phyloP scores from a whole-genome alignment of 2,797 vertebrate genomes.

The Spinibarbus caldwelli region DNA sequence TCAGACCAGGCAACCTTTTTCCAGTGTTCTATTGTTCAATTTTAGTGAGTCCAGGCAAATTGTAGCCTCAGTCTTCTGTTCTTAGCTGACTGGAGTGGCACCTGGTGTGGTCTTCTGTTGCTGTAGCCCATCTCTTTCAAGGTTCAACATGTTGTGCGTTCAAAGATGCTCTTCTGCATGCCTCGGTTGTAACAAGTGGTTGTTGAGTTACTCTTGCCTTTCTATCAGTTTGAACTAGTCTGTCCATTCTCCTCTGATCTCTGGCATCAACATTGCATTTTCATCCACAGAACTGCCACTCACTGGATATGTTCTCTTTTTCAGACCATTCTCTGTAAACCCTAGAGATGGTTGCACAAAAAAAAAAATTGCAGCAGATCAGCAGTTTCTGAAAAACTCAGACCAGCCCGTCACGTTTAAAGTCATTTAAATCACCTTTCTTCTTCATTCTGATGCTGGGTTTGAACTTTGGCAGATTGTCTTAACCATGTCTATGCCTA shows the following conservation, averaged over 20 bases:
- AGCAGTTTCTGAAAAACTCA: not conserved
- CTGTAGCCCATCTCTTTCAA: not conserved
- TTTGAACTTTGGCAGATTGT: not conserved
- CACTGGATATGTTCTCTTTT: not conserved
- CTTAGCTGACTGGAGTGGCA: not conserved
- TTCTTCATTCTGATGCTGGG: not conserved
- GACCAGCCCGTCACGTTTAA: not conserved
- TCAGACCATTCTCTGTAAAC: not conserved
- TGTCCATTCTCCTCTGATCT: slow-evolving; percentile 54
- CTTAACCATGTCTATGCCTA: not conserved
- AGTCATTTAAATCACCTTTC: not conserved
- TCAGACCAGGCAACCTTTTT: not conserved
- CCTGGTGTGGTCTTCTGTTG: not conserved
- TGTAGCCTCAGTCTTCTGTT: not conserved
- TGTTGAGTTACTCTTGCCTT: slow-evolving; percentile 38
- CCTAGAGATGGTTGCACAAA: not conserved
- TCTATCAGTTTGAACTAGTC: slow-evolving; percentile 49
- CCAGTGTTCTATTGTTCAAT: not conserved
- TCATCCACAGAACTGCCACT: not conserved
- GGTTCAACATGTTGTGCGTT: not conserved
- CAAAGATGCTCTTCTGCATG: not conserved
- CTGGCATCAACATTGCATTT: slow-evolving; percentile 54
- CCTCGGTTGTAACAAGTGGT: not conserved
- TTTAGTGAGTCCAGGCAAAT: not conserved
- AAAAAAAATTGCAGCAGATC: not conserved